Evolutionary conservation across 2,113 vertebrate genomes (phyloP).

Genomic region (Dendrocopos noguchii): DNA sequence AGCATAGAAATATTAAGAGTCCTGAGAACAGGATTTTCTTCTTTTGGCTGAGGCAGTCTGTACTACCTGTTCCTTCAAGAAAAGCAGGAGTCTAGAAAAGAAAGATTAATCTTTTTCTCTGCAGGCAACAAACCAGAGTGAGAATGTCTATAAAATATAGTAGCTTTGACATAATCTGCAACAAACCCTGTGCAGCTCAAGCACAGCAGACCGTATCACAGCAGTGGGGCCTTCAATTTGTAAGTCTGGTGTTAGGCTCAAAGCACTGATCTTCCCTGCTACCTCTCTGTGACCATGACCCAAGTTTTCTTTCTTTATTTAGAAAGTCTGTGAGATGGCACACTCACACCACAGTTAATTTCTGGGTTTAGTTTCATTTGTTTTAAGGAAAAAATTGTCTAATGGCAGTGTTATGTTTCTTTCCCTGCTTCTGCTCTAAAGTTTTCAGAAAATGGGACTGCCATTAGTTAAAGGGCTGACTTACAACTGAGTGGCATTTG

Average conservation of each 20-base stretch:
- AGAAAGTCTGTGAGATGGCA: background rate
- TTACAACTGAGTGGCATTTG: background rate
- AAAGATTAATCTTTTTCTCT: background rate
- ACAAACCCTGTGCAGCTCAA: background rate
- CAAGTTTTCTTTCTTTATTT: background rate
- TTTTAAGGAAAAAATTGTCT: background rate
- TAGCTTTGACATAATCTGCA: background rate
- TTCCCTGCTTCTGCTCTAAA: background rate
- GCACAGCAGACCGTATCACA: background rate
- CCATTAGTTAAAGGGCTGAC: background rate
- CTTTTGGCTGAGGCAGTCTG: background rate
- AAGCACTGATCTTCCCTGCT: background rate
- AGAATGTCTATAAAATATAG: background rate
- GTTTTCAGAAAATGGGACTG: background rate
- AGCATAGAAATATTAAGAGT: background rate
- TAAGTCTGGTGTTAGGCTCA: background rate
- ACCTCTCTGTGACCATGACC: rapidly evolving
- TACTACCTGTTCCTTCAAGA: background rate
- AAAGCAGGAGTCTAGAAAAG: background rate
- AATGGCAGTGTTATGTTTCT: background rate
- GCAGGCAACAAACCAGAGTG: background rate
- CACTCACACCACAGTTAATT: background rate
- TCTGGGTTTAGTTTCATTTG: background rate
- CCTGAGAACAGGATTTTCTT: background rate
- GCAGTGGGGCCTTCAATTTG: background rate